A percentile compares a stretch with the other conserved stretches of the same genome.
phyloP scores from a whole-genome alignment of 2,797 vertebrate species.

The Molossus alvarezi region DNA sequence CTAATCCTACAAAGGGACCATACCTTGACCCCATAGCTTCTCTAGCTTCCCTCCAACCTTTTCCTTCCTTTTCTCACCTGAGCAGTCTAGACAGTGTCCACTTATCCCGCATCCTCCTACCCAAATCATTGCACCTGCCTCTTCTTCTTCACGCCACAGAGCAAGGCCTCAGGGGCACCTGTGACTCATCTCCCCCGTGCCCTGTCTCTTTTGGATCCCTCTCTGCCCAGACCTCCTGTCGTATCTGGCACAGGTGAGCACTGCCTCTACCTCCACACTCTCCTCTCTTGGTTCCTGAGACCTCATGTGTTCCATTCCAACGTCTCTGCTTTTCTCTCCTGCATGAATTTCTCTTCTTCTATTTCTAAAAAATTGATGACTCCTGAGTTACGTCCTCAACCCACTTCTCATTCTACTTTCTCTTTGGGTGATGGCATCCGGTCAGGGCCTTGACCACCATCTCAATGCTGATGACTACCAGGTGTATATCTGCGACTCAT shows the following conservation, averaged over 20 bases:
- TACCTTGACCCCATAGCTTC: not conserved
- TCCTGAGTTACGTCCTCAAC: not conserved
- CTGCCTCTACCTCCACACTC: not conserved
- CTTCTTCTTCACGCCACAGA: not conserved
- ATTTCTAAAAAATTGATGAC: not conserved
- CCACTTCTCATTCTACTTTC: not conserved
- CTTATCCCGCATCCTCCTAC: not conserved
- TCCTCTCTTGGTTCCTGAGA: not conserved
- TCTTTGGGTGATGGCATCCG: not conserved
- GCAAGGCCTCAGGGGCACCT: not conserved
- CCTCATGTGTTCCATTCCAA: not conserved
- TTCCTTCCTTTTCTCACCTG: not conserved
- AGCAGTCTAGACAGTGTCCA: not conserved
- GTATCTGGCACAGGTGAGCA: too few relatives aligned
- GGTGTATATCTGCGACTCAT: not conserved
- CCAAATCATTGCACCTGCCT: not conserved
- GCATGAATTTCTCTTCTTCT: not conserved
- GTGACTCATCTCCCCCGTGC: accelerated
- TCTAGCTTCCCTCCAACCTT: not conserved
- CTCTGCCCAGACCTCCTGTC: not conserved
- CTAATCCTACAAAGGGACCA: not conserved
- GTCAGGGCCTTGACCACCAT: not conserved
- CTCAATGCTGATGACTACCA: not conserved
- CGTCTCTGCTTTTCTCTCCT: conserved; percentile 6
- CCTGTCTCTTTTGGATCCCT: not conserved